Percentiles rank a stretch among this genome's conserved stretches.
These are phyloP conservation scores for Hypercompe scribonia DNA, from an alignment of 2,888 invertebrate genomes.

Conservation along the genomic window DNA sequence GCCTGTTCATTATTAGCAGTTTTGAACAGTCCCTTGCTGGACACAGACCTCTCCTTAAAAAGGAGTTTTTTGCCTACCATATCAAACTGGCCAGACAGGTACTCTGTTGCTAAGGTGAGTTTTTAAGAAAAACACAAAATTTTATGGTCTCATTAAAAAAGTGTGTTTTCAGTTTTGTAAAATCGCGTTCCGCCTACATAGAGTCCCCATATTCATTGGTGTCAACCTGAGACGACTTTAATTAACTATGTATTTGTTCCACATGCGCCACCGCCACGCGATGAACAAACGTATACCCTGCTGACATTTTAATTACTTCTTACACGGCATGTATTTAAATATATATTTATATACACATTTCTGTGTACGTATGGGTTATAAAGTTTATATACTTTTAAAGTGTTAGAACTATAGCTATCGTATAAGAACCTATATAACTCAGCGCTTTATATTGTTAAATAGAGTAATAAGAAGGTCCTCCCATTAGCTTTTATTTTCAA, in stretches of 20 bases:
- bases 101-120: no score
- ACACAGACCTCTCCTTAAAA: no score
- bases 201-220: constrained; percentile 9
- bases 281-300: constrained; percentile 10
- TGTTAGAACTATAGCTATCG: not conserved
- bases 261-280: constrained; percentile 5
- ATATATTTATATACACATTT: not conserved
- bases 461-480: no score
- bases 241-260: constrained; percentile 32
- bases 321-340: not conserved
- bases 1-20: no score
- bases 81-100: no score
- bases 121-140: no score
- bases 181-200: constrained; percentile 5
- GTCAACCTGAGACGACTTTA: constrained; percentile 27
- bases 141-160: not conserved
- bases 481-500: no score
- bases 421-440: not conserved
- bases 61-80: no score
- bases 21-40: no score
- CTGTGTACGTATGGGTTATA: not conserved
- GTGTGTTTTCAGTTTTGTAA: not conserved
- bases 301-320: constrained; percentile 33
- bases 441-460: no score
- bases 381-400: not conserved